Conservation (phyloP, 2,888 invertebrate species). For the Bhutanitis thaidina region DNA sequence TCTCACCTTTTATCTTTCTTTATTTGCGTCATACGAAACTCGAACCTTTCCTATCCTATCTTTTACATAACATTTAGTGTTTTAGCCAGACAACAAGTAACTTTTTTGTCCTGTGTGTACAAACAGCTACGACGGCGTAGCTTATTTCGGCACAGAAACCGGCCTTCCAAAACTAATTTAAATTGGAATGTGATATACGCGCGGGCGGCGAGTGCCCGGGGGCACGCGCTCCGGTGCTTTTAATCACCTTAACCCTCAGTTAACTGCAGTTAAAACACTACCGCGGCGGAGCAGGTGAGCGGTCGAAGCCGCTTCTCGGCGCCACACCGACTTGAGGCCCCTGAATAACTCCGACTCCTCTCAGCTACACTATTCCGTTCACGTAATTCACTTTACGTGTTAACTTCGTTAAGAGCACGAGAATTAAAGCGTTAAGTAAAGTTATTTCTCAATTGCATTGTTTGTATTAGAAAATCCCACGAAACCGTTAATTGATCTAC, state of each 20-base stretch:
- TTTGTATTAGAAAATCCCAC: conserved; percentile 11
- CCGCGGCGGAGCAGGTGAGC: conserved; percentile 41
- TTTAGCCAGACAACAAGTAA: background rate
- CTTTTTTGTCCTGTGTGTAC: conserved; percentile 28
- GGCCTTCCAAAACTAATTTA: conserved; percentile 72
- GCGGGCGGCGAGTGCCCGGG: conserved; percentile 48
- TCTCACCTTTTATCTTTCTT: background rate
- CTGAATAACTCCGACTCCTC: background rate
- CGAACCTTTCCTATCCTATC: background rate
- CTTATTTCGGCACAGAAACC: conserved; percentile 68
- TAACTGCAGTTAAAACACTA: conserved; percentile 63
- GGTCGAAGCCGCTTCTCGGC: conserved; percentile 6
- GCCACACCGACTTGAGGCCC: background rate
- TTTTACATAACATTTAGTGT: background rate
- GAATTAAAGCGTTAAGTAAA: conserved; percentile 7
- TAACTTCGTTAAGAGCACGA: conserved; percentile 13
- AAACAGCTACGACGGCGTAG: conserved; percentile 26
- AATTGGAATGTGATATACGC: conserved; percentile 78
- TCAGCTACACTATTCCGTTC: background rate
- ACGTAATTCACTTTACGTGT: conserved; percentile 17
- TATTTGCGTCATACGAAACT: background rate
- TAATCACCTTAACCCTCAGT: conserved; percentile 66
- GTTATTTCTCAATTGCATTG: conserved; percentile 6
- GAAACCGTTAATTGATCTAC: conserved; percentile 7
- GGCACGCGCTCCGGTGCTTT: conserved; percentile 59